Conservation (phyloP, 2,888 invertebrate genomes). For the Beris chalybata region DNA sequence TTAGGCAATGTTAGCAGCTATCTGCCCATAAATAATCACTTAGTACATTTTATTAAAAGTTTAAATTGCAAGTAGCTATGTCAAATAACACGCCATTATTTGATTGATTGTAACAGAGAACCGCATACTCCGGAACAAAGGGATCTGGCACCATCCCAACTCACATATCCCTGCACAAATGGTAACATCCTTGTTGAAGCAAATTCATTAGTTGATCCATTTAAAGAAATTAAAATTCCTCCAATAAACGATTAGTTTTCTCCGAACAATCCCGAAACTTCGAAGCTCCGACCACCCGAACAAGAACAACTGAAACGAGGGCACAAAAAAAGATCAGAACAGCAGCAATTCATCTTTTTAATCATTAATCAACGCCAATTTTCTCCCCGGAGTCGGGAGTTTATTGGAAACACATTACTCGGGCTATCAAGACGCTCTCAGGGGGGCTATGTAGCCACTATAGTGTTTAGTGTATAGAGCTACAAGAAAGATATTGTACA, state of each 20-base stretch:
- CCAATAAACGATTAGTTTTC: slow-evolving; percentile 28
- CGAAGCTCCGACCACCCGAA: not conserved
- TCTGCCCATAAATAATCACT: too few relatives aligned
- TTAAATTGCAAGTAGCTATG: too few relatives aligned
- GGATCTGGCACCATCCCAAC: too few relatives aligned
- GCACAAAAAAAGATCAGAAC: slow-evolving; percentile 14
- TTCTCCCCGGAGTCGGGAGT: slow-evolving; percentile 26
- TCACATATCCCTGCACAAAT: too few relatives aligned
- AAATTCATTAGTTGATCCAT: slow-evolving; percentile 29
- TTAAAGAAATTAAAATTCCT: slow-evolving; percentile 32
- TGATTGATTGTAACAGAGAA: too few relatives aligned
- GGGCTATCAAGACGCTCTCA: slow-evolving; percentile 19
- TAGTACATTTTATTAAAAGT: too few relatives aligned
- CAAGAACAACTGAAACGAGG: not conserved
- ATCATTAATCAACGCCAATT: slow-evolving; percentile 38
- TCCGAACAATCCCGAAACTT: slow-evolving; percentile 10
- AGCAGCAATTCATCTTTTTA: slow-evolving; percentile 34
- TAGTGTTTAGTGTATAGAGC: too few relatives aligned
- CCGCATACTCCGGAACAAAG: not conserved
- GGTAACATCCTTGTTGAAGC: not conserved
- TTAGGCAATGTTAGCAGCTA: too few relatives aligned
- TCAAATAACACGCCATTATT: too few relatives aligned
- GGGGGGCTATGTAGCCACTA: too few relatives aligned
- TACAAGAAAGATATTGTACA: too few relatives aligned
- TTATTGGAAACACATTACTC: slow-evolving; percentile 34